phyloP scores from a whole-genome alignment of 2,797 vertebrate species.

The Acrossocheilus fasciatus region DNA sequence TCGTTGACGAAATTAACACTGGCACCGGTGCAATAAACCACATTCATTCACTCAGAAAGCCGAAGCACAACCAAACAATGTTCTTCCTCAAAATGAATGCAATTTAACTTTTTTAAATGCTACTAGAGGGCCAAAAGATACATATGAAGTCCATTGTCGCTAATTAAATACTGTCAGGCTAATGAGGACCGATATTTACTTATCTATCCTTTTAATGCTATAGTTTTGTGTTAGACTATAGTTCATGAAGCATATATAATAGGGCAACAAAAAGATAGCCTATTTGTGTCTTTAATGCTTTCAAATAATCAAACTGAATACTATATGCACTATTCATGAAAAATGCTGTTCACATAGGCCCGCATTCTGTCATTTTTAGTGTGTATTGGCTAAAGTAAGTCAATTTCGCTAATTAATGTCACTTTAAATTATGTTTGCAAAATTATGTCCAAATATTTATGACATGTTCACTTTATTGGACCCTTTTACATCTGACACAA shows the following conservation, averaged over 20 bases:
- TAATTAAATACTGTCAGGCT: background rate
- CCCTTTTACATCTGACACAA: slow-evolving; percentile 8
- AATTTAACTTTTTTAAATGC: background rate
- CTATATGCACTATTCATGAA: background rate
- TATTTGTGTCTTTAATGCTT: too few species aligned
- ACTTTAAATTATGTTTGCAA: background rate
- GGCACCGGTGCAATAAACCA: background rate
- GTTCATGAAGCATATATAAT: too few species aligned
- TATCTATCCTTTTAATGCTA: background rate
- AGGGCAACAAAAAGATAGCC: too few species aligned
- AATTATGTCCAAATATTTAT: background rate
- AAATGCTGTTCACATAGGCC: background rate
- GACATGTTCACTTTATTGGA: background rate
- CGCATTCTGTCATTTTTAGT: background rate
- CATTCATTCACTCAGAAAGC: background rate
- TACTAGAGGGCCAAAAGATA: background rate
- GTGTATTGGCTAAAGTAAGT: background rate
- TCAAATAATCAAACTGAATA: too few species aligned
- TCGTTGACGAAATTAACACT: too few species aligned
- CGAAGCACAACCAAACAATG: background rate
- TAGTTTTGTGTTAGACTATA: too few species aligned
- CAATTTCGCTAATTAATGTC: background rate
- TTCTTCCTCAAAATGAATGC: background rate
- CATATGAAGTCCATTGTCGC: background rate
- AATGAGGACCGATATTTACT: background rate